Percentiles rank a stretch among this genome's conserved stretches.
phyloP scores from a whole-genome alignment of 2,888 invertebrate genomes.

The Phymatocera aterrima region DNA sequence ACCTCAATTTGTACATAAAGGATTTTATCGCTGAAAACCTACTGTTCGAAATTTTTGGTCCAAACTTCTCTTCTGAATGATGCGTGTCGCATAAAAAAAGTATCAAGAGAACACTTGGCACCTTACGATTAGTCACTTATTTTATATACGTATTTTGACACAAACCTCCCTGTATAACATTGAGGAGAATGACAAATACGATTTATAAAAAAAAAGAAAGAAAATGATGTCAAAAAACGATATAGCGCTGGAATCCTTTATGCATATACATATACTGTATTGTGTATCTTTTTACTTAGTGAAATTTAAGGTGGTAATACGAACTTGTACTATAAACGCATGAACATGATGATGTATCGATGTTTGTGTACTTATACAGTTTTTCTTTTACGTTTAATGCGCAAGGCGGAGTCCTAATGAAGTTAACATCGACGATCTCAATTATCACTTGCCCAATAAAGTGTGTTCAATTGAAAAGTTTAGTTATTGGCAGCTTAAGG shows the following conservation, averaged over 20 bases:
- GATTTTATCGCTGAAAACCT: neutral
- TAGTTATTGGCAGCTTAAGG: neutral
- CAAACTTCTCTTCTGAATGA: neutral
- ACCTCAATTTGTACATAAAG: conserved; percentile 5
- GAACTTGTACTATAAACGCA: neutral
- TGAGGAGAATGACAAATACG: neutral
- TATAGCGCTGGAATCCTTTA: conserved; percentile 18
- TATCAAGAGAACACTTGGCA: conserved; percentile 8
- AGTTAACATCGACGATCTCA: conserved; percentile 8
- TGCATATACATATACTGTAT: too few species aligned
- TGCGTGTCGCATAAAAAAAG: conserved; percentile 3
- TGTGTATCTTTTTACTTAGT: conserved; percentile 7
- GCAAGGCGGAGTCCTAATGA: neutral
- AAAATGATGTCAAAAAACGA: neutral
- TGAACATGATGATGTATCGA: neutral
- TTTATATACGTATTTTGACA: conserved; percentile 31
- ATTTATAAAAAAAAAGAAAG: neutral
- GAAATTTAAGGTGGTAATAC: neutral
- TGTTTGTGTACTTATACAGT: conserved; percentile 11
- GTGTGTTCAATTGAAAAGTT: conserved; percentile 1
- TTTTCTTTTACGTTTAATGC: conserved; percentile 29
- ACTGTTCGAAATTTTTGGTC: neutral
- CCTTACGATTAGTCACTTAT: conserved; percentile 27
- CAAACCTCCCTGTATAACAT: conserved; percentile 3
- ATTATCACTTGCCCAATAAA: conserved; percentile 1